Conservation (phyloP, 2,888 invertebrate genomes). For the Tyria jacobaeae region DNA sequence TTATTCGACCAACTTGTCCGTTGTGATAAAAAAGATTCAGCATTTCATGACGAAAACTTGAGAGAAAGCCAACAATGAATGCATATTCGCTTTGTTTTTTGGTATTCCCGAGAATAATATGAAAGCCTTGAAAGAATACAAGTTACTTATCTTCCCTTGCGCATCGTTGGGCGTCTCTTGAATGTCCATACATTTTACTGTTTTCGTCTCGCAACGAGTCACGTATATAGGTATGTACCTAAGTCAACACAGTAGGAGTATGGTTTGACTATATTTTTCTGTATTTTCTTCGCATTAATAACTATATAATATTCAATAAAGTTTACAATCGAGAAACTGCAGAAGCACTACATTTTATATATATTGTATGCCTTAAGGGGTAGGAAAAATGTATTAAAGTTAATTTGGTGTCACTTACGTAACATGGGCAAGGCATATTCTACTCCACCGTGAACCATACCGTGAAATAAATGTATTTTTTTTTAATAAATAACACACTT, state of each 20-base stretch:
- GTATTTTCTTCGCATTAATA: neutral
- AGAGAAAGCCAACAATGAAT: conserved; percentile 33
- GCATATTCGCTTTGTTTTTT: conserved; percentile 39
- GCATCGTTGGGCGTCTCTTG: conserved; percentile 22
- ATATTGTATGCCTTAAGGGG: neutral
- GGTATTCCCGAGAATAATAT: conserved; percentile 22
- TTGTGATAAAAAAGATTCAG: conserved; percentile 34
- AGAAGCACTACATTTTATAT: neutral
- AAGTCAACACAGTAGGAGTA: conserved; percentile 3
- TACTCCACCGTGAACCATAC: too few species aligned
- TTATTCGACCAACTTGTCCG: conserved; percentile 29
- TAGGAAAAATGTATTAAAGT: too few species aligned
- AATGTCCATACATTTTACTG: conserved; percentile 22
- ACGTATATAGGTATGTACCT: conserved; percentile 6
- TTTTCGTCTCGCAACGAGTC: conserved; percentile 14
- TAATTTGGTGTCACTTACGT: too few species aligned
- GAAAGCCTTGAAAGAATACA: conserved; percentile 36
- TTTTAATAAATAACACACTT: too few species aligned
- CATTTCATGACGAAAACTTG: conserved; percentile 28
- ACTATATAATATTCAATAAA: neutral
- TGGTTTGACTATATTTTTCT: neutral
- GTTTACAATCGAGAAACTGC: neutral
- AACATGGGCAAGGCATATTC: too few species aligned
- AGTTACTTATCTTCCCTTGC: conserved; percentile 30
- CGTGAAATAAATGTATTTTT: too few species aligned